phyloP scores from a whole-genome alignment of 2,888 invertebrate genomes.

The Ctenicera cuprea region DNA sequence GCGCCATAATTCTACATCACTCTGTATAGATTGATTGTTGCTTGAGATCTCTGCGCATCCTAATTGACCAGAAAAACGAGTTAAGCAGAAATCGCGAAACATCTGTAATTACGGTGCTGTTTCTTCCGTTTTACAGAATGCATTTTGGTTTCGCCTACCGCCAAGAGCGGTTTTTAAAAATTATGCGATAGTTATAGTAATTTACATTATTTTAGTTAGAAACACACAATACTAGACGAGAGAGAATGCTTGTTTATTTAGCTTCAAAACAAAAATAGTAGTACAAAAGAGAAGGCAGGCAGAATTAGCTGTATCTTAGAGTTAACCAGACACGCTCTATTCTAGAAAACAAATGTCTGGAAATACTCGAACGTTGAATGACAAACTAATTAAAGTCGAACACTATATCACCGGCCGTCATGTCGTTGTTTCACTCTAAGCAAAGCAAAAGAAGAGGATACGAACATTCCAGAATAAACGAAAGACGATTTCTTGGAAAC shows the following conservation, averaged over 20 bases:
- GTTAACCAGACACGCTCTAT: slow-evolving; percentile 60
- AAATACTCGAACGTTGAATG: slow-evolving; percentile 64
- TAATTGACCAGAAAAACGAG: no score
- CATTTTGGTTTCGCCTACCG: no score
- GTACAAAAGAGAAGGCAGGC: slow-evolving; percentile 53
- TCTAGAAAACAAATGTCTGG: slow-evolving; percentile 63
- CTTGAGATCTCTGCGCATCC: no score
- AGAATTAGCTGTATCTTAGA: slow-evolving; percentile 60
- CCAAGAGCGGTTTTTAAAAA: not conserved
- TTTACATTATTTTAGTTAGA: not conserved
- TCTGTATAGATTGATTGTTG: no score
- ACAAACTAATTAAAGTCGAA: slow-evolving; percentile 65
- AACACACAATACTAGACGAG: not conserved
- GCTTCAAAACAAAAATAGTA: slow-evolving; percentile 50
- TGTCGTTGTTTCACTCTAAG: slow-evolving; percentile 44
- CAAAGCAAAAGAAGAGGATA: slow-evolving; percentile 40
- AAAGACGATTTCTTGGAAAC: slow-evolving; percentile 54
- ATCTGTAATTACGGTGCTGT: no score
- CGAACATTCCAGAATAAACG: slow-evolving; percentile 51
- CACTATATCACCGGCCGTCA: slow-evolving; percentile 61
- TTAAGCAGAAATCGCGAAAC: no score
- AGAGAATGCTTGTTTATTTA: slow-evolving; percentile 32
- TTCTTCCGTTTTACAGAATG: no score
- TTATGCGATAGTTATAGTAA: not conserved
- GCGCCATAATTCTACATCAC: no score